Evolutionary conservation across 2,888 invertebrate species (phyloP), one percentile per base, ranked within the genome.

Genomic region (Lysandra bellargus): DNA sequence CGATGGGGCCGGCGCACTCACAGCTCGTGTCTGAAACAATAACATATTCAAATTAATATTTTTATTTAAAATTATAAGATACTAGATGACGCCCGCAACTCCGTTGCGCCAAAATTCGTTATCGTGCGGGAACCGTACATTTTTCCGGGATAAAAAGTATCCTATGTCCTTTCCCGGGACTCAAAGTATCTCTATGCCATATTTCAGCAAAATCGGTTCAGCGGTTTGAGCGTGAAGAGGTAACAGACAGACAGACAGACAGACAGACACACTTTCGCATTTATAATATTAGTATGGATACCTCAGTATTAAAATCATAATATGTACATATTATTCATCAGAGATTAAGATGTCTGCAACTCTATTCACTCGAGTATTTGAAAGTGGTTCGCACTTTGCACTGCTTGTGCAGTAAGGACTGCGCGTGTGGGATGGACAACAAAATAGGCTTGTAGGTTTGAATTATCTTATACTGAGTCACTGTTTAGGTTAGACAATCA

Each of bases 1-100:
- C n/a, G 94, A 93, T 74, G 94, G 91, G 80, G 91, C 91, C 14
- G 95, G 95, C 61, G 95, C 94, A 85, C 95, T 95, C 81, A 94
- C 91, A 80, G 95, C 91, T 86, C 95, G 91, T 81, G 90, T 89
- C 95, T 95, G 88, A 80, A 92, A 92, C 89, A 91, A 92, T 82
- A 86, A 44, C 17, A 57, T 57, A 17, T 17, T 4, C 9, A 4
- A 57, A 57, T 53, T 53, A 53, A 53, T 53, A 14, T 12, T 2
- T 53, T 53, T 53, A 12, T 14, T 12, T 53, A 4, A 14, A 14
- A 4, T 4, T 14, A 14, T 53, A 2, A 2, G 4, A 14, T 53
- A 53, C 23, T 23, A 23, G 23, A 23, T 23, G 23, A 23, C 23
- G 23, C 23, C 23, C 23, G 23, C 23, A 23, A 23, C 23, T 23